These are phyloP conservation scores for Lysiphlebus fabarum DNA, from an alignment of 1,140 invertebrate genomes.

Conservation along the genomic window DNA sequence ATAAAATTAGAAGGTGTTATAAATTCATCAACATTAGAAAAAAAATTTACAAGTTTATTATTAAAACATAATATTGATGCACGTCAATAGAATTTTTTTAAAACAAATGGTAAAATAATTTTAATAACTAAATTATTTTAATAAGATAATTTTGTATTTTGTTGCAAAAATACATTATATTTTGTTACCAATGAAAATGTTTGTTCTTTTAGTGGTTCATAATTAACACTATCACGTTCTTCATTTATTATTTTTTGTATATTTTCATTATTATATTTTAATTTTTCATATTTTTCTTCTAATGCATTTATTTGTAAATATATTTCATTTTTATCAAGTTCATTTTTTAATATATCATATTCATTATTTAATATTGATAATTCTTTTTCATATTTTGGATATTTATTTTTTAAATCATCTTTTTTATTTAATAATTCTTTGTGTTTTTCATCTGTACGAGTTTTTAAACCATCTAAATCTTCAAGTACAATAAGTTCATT, in stretches of 20 bases:
- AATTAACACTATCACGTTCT: slow-evolving; percentile 35
- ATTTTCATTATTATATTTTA: slow-evolving; percentile 36
- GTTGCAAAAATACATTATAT: slow-evolving; percentile 35
- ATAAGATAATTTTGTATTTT: slow-evolving; percentile 36
- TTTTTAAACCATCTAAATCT: slow-evolving; percentile 36
- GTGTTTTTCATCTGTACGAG: slow-evolving; percentile 32
- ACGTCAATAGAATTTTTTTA: background rate
- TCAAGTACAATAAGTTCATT: slow-evolving; percentile 34
- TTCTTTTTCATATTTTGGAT: slow-evolving; percentile 31
- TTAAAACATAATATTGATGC: slow-evolving; percentile 4
- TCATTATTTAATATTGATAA: slow-evolving; percentile 32
- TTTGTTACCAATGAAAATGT: slow-evolving; percentile 27
- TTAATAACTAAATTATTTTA: slow-evolving; percentile 19
- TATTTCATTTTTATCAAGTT: slow-evolving; percentile 41
- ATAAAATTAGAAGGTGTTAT: slow-evolving; percentile 50
- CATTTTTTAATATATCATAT: slow-evolving; percentile 38
- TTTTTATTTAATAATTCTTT: slow-evolving; percentile 34
- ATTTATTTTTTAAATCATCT: slow-evolving; percentile 33
- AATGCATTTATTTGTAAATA: slow-evolving; percentile 45
- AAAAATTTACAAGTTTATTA: slow-evolving; percentile 41
- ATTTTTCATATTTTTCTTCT: slow-evolving; percentile 41
- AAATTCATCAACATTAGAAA: slow-evolving; percentile 45
- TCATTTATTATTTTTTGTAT: slow-evolving; percentile 35
- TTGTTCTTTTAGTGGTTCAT: slow-evolving; percentile 31
- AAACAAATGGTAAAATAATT: background rate